Conservation (phyloP, 2,797 vertebrate genomes). For the Cryptoprocta ferox region DNA sequence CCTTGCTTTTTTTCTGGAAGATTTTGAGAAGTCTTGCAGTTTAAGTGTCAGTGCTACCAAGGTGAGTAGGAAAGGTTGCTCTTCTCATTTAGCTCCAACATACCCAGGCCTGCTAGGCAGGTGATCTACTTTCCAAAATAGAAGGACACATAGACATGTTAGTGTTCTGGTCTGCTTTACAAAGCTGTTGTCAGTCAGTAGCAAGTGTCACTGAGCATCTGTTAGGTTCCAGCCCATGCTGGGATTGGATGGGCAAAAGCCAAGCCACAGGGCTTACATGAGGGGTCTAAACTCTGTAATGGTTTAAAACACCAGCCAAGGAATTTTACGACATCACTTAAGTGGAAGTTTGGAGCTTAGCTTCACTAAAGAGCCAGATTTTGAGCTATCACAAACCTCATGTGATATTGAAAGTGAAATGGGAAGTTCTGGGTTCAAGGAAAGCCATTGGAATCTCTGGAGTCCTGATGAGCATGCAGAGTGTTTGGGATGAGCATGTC, state of each 20-base stretch:
- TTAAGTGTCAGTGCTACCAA: slow-evolving; percentile 24
- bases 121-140: slow-evolving; percentile 22
- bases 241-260: background rate
- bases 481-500: background rate
- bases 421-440: background rate
- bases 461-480: background rate
- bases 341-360: background rate
- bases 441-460: background rate
- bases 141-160: background rate
- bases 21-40: slow-evolving; percentile 38
- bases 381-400: background rate
- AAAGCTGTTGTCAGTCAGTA: background rate
- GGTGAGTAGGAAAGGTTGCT: slow-evolving; percentile 36
- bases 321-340: background rate
- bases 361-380: background rate
- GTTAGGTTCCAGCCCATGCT: background rate
- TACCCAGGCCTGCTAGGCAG: background rate
- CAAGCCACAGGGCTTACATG: background rate
- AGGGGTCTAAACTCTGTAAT: background rate
- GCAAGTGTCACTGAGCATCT: background rate
- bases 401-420: background rate
- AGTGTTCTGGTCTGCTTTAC: slow-evolving; percentile 1
- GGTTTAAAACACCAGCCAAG: background rate
- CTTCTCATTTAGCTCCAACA: background rate
- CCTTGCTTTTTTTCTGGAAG: slow-evolving; percentile 55